Evolutionary conservation across 2,888 invertebrate species (phyloP), one percentile per base, ranked within the genome.

Genomic region (Flexamia atlantica): DNA sequence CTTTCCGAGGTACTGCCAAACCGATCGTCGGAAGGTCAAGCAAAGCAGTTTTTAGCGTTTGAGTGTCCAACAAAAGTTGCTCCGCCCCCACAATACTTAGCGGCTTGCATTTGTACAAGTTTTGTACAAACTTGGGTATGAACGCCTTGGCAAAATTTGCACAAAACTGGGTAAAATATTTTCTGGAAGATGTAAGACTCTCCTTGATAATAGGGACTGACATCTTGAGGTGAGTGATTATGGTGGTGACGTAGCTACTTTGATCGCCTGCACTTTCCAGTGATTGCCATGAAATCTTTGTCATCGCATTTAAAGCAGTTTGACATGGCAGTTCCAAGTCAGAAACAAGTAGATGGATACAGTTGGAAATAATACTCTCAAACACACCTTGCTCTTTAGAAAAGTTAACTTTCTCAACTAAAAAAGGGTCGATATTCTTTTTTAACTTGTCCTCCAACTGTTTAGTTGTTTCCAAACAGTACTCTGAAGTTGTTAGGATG

Each of bases 251-350:
- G 90, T 99, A 99, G 0, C 96, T 93, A 89, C 98, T 98, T 90
- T 99, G 99, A 90, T 99, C 99, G 17, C 99, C 99, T 0, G 99
- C 99, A 42, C 95, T 94, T 90, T 97, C 97, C 83, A 99, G 94
- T 82, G 95, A 94, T 86, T 97, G 94, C 99, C 99, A 99, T 83
- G 96, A 95, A 87, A 97, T 95, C 92, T 97, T 98, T 32, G 95
- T 94, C 98, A 99, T 99, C 0, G 97, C 95, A 42, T 95, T 94
- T 3, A 99, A 91, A 0, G 98, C 97, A 0, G 98, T 95, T 89
- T 99, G 99, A 91, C 99, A 99, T 0, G 97, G 96, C 80, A 95
- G 92, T 90, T 99, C 99, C 87, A 99, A 91, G 91, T 99, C 99
- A 89, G 97, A 97, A 0, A 97, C 99, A 57, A 99, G 91, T 85